Evolutionary conservation across 2,888 invertebrate genomes (phyloP).

Genomic region (Dimorphilus gyrociliatus): DNA sequence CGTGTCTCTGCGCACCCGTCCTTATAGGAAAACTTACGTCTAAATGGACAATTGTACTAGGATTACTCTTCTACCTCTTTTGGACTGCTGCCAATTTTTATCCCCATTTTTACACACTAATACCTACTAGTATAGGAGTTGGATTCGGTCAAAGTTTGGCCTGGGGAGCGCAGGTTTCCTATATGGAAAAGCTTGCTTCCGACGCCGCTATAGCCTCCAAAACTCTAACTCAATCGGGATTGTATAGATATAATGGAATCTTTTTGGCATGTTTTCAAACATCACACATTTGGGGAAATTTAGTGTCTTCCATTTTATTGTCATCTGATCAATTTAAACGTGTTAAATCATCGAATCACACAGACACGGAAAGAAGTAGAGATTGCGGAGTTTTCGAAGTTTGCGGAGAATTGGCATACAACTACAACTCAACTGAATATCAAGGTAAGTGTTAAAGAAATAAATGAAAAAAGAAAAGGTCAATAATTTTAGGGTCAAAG

Average conservation of each 20-base stretch:
- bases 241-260: slow-evolving; percentile 32
- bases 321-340: too few relatives aligned
- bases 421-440: too few relatives aligned
- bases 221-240: slow-evolving; percentile 25
- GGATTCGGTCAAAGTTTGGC: slow-evolving; percentile 34
- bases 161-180: slow-evolving; percentile 31
- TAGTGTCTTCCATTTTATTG: slow-evolving; percentile 29
- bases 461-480: too few relatives aligned
- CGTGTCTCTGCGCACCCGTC: slow-evolving; percentile 27
- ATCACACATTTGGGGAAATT: slow-evolving; percentile 35
- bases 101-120: slow-evolving; percentile 29
- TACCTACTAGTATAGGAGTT: slow-evolving; percentile 29
- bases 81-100: slow-evolving; percentile 35
- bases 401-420: too few relatives aligned
- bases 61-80: slow-evolving; percentile 28
- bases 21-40: slow-evolving; percentile 29
- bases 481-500: too few relatives aligned
- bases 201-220: slow-evolving; percentile 23
- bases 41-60: slow-evolving; percentile 33
- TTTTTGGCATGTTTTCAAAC: slow-evolving; percentile 35
- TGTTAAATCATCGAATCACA: too few relatives aligned
- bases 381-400: too few relatives aligned
- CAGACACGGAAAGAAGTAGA: too few relatives aligned
- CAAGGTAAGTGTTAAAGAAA: too few relatives aligned
- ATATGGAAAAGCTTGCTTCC: slow-evolving; percentile 28